Evolutionary conservation across 2,113 vertebrate genomes (phyloP).

Genomic region (Rousettus leschenaultii): DNA sequence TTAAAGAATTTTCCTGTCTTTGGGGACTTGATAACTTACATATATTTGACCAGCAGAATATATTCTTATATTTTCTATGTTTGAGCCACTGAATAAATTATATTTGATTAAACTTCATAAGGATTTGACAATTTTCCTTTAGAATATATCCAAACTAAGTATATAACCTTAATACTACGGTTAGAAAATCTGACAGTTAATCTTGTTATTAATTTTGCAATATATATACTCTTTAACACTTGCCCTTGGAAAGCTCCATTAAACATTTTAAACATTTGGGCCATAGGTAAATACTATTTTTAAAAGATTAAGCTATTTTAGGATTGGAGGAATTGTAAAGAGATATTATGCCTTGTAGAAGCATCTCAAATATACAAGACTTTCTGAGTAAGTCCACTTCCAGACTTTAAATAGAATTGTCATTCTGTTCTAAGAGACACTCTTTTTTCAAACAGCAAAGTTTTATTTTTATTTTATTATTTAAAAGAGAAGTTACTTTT

Average conservation of each 20-base stretch:
- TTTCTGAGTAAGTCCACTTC: not conserved
- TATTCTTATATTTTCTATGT: not conserved
- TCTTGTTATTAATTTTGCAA: not conserved
- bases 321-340: not conserved
- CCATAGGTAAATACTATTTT: not conserved
- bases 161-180: not conserved
- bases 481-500: no score
- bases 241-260: not conserved
- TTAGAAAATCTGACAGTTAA: slow-evolving; percentile 10
- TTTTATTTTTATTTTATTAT: no score
- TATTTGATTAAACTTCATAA: not conserved
- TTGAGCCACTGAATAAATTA: not conserved
- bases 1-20: not conserved
- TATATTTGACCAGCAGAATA: slow-evolving; percentile 5
- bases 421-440: not conserved
- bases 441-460: not conserved
- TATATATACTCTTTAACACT: not conserved
- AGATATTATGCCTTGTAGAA: not conserved
- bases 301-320: not conserved
- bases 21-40: not conserved
- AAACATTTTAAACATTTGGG: not conserved
- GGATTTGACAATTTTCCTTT: not conserved
- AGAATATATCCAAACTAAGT: not conserved
- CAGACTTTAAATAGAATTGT: not conserved
- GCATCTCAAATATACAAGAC: not conserved